phyloP scores from a whole-genome alignment of 92 coral and sea anemone genomes.

The Desmophyllum pertusum region DNA sequence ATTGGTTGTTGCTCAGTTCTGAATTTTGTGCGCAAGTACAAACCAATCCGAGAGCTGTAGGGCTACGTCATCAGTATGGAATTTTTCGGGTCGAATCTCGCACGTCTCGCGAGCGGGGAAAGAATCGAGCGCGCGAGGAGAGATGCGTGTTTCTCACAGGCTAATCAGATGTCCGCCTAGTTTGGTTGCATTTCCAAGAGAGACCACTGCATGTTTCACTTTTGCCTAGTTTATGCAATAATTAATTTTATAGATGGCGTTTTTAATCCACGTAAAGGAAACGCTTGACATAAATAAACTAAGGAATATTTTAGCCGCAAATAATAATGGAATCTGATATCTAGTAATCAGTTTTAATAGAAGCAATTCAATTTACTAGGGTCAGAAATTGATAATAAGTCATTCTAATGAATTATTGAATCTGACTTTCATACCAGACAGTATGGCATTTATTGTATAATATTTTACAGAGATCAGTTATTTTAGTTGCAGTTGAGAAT shows the following conservation, averaged over 20 bases:
- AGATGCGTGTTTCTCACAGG: background rate
- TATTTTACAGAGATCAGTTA: slow-evolving; percentile 5
- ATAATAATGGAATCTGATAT: background rate
- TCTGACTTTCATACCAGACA: background rate
- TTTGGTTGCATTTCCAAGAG: background rate
- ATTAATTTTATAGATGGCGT: background rate
- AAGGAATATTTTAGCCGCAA: background rate
- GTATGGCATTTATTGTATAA: background rate
- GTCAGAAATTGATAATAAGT: background rate
- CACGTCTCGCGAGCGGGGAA: background rate
- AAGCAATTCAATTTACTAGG: background rate
- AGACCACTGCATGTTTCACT: background rate
- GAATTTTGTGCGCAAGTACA: background rate
- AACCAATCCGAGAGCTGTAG: background rate
- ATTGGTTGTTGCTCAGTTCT: background rate
- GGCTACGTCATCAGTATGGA: background rate
- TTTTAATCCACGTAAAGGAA: background rate
- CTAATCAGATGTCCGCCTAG: background rate
- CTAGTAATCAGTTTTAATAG: background rate
- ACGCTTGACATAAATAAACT: background rate
- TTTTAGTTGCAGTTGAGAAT: background rate
- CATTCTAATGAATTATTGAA: slow-evolving; percentile 10
- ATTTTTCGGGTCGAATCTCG: background rate
- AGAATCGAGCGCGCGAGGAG: background rate
- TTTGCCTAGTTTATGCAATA: background rate